phyloP scores from a whole-genome alignment of 2,888 invertebrate species.

The Dendrolimus pini region DNA sequence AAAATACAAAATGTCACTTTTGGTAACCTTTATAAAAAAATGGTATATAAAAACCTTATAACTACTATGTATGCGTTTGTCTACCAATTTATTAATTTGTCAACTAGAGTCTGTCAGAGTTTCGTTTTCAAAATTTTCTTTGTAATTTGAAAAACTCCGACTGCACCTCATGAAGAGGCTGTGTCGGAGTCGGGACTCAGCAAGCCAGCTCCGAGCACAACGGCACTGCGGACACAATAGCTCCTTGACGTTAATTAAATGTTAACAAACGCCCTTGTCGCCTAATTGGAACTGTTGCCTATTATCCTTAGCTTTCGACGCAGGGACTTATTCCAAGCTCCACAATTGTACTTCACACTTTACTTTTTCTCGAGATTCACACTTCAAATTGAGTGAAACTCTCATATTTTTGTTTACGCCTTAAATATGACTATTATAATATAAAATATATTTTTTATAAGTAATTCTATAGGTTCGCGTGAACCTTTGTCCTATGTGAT shows the following conservation, averaged over 20 bases:
- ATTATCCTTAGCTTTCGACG: constrained; percentile 72
- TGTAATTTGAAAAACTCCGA: constrained; percentile 44
- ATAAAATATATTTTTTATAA: no score
- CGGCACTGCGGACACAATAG: constrained; percentile 59
- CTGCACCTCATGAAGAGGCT: constrained; percentile 32
- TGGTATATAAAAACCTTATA: no score
- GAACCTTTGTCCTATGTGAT: no score
- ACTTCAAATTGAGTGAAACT: constrained; percentile 40
- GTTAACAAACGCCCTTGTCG: constrained; percentile 76
- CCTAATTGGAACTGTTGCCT: constrained; percentile 76
- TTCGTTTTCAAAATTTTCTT: not conserved
- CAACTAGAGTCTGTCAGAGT: no score
- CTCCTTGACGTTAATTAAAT: constrained; percentile 74
- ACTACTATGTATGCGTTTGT: no score
- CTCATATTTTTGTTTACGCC: constrained; percentile 31
- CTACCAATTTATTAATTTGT: no score
- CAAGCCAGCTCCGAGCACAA: constrained; percentile 48
- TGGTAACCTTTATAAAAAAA: no score
- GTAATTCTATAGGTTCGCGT: no score
- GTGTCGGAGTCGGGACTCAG: constrained; percentile 21
- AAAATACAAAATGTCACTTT: no score
- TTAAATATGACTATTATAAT: not conserved
- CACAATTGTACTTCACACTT: constrained; percentile 57
- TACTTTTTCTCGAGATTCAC: constrained; percentile 34
- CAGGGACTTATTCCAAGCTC: constrained; percentile 59